A percentile compares a stretch with the other conserved stretches of the same genome.
Conservation (phyloP, 2,113 vertebrate species). For the Phainopepla nitens region DNA sequence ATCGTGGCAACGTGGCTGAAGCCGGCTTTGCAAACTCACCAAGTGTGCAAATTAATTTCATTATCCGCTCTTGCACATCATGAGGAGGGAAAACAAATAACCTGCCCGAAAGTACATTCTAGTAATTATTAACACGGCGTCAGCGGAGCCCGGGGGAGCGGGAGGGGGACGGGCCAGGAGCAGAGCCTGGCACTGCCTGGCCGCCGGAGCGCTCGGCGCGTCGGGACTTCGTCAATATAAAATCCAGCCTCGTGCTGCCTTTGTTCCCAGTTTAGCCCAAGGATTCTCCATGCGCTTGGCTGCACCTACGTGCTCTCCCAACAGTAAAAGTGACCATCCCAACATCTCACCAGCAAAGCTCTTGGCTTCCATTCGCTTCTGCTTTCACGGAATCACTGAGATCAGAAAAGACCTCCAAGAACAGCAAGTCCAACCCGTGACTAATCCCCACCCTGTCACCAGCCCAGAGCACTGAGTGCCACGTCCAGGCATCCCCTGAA, state of each 20-base stretch:
- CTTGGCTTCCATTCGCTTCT: neutral
- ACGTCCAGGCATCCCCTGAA: accelerated
- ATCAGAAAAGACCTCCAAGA: neutral
- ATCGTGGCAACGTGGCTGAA: slow-evolving; percentile 79
- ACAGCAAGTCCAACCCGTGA: accelerated
- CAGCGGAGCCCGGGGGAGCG: neutral
- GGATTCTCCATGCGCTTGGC: neutral
- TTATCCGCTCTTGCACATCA: slow-evolving; percentile 72
- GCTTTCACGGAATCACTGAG: neutral
- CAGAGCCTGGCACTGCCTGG: neutral
- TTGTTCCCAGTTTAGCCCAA: neutral
- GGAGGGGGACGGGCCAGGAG: neutral
- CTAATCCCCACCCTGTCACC: neutral
- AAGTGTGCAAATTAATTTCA: slow-evolving; percentile 80
- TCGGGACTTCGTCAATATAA: accelerated
- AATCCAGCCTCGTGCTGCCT: neutral
- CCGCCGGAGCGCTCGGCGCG: neutral
- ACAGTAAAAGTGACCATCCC: neutral
- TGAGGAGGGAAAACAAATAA: slow-evolving; percentile 72
- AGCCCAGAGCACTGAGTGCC: neutral
- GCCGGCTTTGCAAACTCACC: slow-evolving; percentile 71
- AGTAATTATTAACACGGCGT: slow-evolving; percentile 41
- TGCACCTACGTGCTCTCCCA: neutral
- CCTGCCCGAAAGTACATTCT: slow-evolving; percentile 52
- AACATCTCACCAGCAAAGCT: neutral